Conservation (phyloP, 2,113 vertebrate genomes). For the Hyla sarda region DNA sequence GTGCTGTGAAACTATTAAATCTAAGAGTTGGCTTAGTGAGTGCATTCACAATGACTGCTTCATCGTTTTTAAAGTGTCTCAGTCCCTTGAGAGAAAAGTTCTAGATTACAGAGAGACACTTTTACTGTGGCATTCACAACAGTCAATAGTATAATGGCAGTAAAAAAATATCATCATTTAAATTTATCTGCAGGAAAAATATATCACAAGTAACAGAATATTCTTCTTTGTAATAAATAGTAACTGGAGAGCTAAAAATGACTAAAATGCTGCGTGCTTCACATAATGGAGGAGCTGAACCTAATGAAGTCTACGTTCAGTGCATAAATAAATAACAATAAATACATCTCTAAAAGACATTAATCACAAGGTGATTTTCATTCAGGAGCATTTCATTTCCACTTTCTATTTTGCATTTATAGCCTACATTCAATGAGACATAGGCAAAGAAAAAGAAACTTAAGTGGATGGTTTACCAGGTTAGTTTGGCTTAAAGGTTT, state of each 20-base stretch:
- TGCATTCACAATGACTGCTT: not conserved
- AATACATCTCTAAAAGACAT: not conserved
- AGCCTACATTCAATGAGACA: not conserved
- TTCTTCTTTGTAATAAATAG: conserved; percentile 17
- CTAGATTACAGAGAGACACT: conserved; percentile 16
- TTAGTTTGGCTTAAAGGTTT: not conserved
- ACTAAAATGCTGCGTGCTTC: not conserved
- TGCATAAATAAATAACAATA: conserved; percentile 4
- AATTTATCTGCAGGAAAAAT: conserved; percentile 22
- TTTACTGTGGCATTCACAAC: conserved; percentile 7
- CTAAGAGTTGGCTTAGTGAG: conserved; percentile 22
- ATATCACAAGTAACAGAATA: conserved; percentile 4
- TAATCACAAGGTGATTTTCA: not conserved
- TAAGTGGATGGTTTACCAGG: not conserved
- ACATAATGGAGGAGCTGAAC: not conserved
- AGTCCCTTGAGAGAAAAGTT: conserved; percentile 27
- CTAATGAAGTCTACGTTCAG: not conserved
- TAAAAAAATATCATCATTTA: not conserved
- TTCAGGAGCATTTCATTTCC: not conserved
- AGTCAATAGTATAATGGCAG: conserved; percentile 25
- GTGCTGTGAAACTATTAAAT: not conserved
- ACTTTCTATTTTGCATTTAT: not conserved
- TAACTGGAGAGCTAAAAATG: not conserved
- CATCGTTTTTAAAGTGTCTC: not conserved
- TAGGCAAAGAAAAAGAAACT: not conserved